Base-by-base conservation (phyloP, 2,888 invertebrate species). In the Drosophila borborema region DNA sequence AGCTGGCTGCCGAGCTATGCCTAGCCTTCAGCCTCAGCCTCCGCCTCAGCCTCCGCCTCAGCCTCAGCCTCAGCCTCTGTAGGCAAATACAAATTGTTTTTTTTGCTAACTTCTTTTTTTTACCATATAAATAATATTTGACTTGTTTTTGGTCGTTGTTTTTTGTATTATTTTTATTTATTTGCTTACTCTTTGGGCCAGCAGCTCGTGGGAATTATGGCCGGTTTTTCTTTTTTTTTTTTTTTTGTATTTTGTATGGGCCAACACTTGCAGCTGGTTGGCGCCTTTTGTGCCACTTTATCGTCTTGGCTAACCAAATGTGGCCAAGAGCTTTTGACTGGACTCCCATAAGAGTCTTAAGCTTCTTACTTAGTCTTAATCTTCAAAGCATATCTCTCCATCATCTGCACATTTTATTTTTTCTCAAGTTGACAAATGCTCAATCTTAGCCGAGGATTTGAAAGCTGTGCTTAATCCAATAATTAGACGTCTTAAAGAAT, bases 191-290 rank as follows among this genome's bases (percentile, higher is more conserved):
- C 66, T 55, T 66, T 51, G 53, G 49, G 53, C 54, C 54, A 64
- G 64, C 69, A 51, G 74, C 62, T 77, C 83, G 88, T 85, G 82
- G 88, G 86, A 87, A 88, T 77, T 82, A 76, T 75, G 78, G 76
- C 86, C 74, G 74, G 86, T 80, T 78, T 80, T 65, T 63, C 23
- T 31, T 31, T 28, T 48, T 14, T 16, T 60, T 16, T 60, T 63
- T 62, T 20, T 49, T 49, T 51, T 51, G 6, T 2, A 7, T 71
- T 59, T 31, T 55, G 43, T 58, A 14, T 60, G 49, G 71, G 64
- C 59, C 70, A 61, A 61, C 74, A 78, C 64, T 67, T 72, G 68
- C 74, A 79, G 73, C 78, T 73, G 81, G 72, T 74, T 64, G 64
- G 66, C 66, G 69, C 48, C 45, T 74, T 60, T 38, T 60, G 67